Evolutionary conservation across 1,140 invertebrate species (phyloP).

Genomic region (Papilio polyxenes): DNA sequence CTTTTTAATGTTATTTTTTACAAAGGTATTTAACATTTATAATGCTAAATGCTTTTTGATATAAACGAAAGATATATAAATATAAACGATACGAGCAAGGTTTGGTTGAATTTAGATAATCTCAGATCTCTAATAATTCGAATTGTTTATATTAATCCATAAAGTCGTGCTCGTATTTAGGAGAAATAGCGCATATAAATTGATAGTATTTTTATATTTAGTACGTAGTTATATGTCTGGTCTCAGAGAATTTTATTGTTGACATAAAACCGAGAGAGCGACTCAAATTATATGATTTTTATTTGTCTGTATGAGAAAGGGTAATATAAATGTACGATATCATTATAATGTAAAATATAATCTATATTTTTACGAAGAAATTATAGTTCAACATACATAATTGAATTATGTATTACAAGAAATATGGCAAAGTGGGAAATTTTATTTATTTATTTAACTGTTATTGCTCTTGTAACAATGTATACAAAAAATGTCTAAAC

Average conservation of each 20-base stretch:
- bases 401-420: too few species aligned
- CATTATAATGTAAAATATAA: too few species aligned
- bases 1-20: too few species aligned
- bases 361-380: too few species aligned
- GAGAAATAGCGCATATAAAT: conserved; percentile 7
- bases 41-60: background rate
- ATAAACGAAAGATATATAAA: background rate
- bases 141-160: background rate
- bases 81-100: background rate
- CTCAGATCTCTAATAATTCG: too few species aligned
- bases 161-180: background rate
- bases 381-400: too few species aligned
- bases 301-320: background rate
- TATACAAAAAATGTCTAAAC: too few species aligned
- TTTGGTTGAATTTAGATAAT: too few species aligned
- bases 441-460: too few species aligned
- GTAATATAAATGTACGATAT: too few species aligned
- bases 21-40: background rate
- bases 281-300: conserved; percentile 10
- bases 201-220: conserved; percentile 10
- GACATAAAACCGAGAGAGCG: background rate
- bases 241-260: conserved; percentile 10
- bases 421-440: too few species aligned
- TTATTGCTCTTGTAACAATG: too few species aligned
- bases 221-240: background rate